Evolutionary conservation across 2,888 invertebrate species (phyloP).

Genomic region (Prostheceraeus crozeri): DNA sequence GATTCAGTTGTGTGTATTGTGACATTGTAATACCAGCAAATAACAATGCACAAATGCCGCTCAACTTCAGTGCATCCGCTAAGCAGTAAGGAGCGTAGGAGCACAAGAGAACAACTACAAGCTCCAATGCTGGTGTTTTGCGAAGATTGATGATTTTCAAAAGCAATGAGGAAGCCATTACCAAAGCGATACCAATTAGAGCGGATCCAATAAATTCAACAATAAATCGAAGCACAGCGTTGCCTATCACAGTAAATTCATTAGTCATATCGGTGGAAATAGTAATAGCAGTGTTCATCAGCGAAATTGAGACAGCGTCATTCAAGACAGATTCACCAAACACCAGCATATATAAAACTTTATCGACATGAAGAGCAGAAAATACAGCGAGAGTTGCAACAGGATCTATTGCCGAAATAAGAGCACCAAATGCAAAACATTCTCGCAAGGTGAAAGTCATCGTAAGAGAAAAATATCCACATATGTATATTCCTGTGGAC

Average conservation of each 20-base stretch:
- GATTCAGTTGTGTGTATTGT: constrained; percentile 94
- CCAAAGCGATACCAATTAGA: constrained; percentile 86
- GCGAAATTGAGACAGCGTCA: constrained; percentile 94
- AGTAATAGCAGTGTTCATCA: constrained; percentile 56
- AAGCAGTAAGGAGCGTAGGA: constrained; percentile 95
- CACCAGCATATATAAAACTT: constrained; percentile 95
- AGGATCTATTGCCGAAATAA: constrained; percentile 96
- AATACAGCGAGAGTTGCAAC: constrained; percentile 98
- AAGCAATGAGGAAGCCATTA: constrained; percentile 76
- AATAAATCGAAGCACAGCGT: constrained; percentile 78
- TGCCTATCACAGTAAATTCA: constrained; percentile 48
- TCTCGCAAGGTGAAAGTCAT: constrained; percentile 86
- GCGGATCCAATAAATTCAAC: constrained; percentile 97
- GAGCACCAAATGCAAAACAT: constrained; percentile 93
- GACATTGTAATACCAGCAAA: constrained; percentile 99
- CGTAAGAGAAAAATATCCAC: constrained; percentile 71
- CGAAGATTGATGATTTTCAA: constrained; percentile 38
- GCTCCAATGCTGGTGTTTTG: constrained; percentile 77
- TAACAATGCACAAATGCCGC: constrained; percentile 96
- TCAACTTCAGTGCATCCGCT: constrained; percentile 88
- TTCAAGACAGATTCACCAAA: constrained; percentile 92
- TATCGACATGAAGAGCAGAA: constrained; percentile 85
- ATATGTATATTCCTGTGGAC: constrained; percentile 84
- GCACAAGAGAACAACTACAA: constrained; percentile 95
- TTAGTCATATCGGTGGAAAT: too few species aligned